Conservation (phyloP, 2,888 invertebrate genomes). For the Epinotia nisella region DNA sequence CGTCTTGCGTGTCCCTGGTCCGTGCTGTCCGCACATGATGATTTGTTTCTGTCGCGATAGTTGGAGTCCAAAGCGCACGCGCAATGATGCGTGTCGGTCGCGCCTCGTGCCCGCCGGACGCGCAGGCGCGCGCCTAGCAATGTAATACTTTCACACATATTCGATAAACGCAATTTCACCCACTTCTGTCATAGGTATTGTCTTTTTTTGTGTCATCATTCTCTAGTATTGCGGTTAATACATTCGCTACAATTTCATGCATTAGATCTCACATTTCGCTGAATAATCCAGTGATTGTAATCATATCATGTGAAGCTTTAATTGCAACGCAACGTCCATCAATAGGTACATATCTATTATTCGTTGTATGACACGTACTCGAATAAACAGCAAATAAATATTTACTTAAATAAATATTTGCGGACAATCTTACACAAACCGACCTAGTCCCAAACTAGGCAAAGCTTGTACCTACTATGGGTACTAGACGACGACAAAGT, state of each 20-base stretch:
- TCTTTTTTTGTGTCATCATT: constrained; percentile 45
- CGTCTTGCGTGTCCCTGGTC: constrained; percentile 33
- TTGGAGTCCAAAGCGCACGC: constrained; percentile 52
- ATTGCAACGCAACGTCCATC: constrained; percentile 8
- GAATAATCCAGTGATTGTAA: constrained; percentile 28
- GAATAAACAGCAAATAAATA: neutral
- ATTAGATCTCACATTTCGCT: constrained; percentile 29
- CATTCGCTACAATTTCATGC: constrained; percentile 29
- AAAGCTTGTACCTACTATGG: too few relatives aligned
- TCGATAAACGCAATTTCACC: constrained; percentile 68
- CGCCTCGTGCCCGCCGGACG: constrained; percentile 64
- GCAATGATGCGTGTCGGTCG: constrained; percentile 66
- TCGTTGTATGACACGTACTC: neutral
- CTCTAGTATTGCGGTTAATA: constrained; percentile 32
- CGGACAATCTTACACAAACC: too few relatives aligned
- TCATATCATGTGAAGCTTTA: constrained; percentile 22
- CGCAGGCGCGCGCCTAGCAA: constrained; percentile 57
- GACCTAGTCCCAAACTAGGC: too few relatives aligned
- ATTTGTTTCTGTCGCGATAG: constrained; percentile 40
- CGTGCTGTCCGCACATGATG: constrained; percentile 18
- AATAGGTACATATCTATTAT: too few relatives aligned
- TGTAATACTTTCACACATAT: constrained; percentile 74
- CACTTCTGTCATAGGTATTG: constrained; percentile 59
- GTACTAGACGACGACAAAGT: too few relatives aligned
- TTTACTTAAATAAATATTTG: too few relatives aligned